Evolutionary conservation across 2,113 vertebrate genomes (phyloP).

Genomic region (Mellivora capensis): DNA sequence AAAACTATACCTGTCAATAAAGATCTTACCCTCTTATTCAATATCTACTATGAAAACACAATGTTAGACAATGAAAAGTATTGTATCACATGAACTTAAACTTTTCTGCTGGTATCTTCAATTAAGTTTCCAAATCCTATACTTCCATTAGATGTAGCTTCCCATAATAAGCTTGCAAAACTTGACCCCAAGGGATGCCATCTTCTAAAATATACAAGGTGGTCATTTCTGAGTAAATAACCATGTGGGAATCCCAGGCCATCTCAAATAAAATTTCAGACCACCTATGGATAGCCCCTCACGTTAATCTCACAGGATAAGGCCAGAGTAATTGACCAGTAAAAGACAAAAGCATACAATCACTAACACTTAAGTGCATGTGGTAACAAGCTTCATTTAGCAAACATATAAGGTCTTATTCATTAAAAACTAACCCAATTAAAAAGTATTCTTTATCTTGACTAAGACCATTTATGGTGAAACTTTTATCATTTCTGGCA

Average conservation of each 20-base stretch:
- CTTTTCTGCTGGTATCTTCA: background rate
- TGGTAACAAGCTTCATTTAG: background rate
- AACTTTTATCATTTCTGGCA: background rate
- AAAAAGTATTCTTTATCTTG: background rate
- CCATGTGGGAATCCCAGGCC: background rate
- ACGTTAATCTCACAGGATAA: background rate
- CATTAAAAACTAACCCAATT: background rate
- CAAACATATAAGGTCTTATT: background rate
- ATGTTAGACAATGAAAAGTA: background rate
- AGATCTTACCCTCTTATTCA: background rate
- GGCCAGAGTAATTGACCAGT: background rate
- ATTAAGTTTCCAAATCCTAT: background rate
- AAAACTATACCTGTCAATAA: background rate
- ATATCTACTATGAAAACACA: background rate
- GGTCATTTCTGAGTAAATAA: constrained; percentile 14
- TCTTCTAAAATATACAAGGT: background rate
- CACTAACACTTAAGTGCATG: background rate
- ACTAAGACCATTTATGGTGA: background rate
- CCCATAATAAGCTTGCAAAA: background rate
- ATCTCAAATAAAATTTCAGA: background rate
- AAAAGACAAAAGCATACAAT: background rate
- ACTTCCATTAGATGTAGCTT: background rate
- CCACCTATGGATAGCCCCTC: background rate
- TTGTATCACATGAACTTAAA: background rate
- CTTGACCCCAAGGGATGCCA: background rate